These are phyloP conservation scores for Laticauda colubrina DNA, from an alignment of 2,113 vertebrate species.

Conservation along the genomic window DNA sequence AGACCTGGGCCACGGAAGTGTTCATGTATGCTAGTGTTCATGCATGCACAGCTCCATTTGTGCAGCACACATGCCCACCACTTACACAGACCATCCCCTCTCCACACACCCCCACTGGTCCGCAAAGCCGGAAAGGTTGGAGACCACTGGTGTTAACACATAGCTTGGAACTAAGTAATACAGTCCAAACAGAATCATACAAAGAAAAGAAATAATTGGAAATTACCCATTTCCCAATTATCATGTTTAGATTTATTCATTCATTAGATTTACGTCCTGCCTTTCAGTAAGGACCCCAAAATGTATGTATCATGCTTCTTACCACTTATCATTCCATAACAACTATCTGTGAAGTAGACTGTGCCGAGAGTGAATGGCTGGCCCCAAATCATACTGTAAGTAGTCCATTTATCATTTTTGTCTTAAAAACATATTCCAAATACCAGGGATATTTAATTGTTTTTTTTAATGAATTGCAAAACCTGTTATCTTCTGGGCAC, in stretches of 20 bases:
- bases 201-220: background rate
- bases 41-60: background rate
- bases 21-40: background rate
- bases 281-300: background rate
- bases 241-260: background rate
- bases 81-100: background rate
- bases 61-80: background rate
- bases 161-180: background rate
- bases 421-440: background rate
- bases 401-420: background rate
- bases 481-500: background rate
- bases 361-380: background rate
- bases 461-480: background rate
- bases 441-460: background rate
- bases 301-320: background rate
- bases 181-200: background rate
- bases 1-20: background rate
- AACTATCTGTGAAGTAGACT: background rate
- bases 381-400: background rate
- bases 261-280: background rate
- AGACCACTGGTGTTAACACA: background rate
- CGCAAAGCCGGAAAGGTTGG: background rate
- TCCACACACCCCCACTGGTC: background rate
- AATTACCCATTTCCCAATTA: background rate
- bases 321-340: background rate